These are phyloP conservation scores for Drosophila fuyamai DNA, from an alignment of 1,140 invertebrate genomes.

Conservation along the genomic window DNA sequence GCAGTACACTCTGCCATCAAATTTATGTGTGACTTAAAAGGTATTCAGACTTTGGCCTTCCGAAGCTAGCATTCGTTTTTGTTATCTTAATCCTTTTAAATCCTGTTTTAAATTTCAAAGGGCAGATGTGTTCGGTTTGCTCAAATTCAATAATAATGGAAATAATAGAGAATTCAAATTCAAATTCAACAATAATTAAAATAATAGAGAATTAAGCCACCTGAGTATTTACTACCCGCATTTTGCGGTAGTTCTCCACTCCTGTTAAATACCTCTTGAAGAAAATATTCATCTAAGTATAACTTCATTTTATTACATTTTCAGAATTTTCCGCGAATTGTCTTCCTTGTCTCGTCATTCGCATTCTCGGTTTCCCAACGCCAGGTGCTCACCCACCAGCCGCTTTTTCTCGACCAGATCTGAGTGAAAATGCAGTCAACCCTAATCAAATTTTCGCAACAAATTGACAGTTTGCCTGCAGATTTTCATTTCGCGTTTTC, in stretches of 20 bases:
- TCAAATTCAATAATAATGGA: too few relatives aligned
- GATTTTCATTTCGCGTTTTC: conserved; percentile 62
- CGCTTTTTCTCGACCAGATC: conserved; percentile 3
- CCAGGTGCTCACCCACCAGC: conserved; percentile 10
- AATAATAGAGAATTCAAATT: too few relatives aligned
- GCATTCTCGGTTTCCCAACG: conserved; percentile 42
- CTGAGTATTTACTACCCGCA: not conserved
- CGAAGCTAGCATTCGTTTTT: too few relatives aligned
- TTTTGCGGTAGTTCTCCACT: not conserved
- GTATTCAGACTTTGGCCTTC: too few relatives aligned
- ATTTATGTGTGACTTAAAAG: too few relatives aligned
- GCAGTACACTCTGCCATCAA: too few relatives aligned
- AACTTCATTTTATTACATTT: conserved; percentile 11
- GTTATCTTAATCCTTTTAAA: too few relatives aligned
- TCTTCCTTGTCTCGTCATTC: conserved; percentile 23
- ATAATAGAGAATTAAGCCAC: too few relatives aligned
- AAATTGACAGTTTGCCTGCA: conserved; percentile 65
- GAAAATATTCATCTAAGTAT: conserved; percentile 1
- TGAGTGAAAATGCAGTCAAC: conserved; percentile 50
- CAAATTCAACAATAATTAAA: not conserved
- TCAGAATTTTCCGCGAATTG: conserved; percentile 17
- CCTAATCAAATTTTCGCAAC: conserved; percentile 68
- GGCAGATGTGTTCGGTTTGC: too few relatives aligned
- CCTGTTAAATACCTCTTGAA: not conserved
- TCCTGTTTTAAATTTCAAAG: too few relatives aligned